These are phyloP conservation scores for Tetramorium alpestre DNA, from an alignment of 1,140 invertebrate genomes.

Conservation along the genomic window DNA sequence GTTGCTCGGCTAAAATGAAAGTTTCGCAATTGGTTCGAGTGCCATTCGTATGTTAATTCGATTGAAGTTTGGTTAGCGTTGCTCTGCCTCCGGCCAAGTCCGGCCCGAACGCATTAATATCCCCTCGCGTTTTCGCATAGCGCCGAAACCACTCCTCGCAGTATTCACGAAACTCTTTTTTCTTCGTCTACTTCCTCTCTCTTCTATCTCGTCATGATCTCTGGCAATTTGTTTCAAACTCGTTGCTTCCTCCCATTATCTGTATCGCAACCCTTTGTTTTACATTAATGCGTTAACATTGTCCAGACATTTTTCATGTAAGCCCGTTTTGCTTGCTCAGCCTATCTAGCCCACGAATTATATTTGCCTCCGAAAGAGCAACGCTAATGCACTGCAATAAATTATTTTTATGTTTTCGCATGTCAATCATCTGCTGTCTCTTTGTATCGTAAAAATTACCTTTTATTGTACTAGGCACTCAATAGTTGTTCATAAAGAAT, in stretches of 20 bases:
- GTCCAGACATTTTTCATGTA: conserved; percentile 12
- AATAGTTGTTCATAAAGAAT: background rate
- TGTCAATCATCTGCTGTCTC: background rate
- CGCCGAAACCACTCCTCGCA: background rate
- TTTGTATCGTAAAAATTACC: background rate
- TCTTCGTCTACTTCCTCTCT: background rate
- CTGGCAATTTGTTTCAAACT: conserved; percentile 10
- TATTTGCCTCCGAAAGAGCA: background rate
- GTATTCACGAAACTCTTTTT: background rate
- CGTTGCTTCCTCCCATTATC: background rate
- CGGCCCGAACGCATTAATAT: conserved; percentile 64
- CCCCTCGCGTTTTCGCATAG: background rate
- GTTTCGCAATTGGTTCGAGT: conserved; percentile 67
- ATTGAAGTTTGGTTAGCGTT: conserved; percentile 64
- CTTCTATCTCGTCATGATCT: conserved; percentile 8
- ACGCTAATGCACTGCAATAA: background rate
- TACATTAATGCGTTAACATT: conserved; percentile 13
- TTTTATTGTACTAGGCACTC: background rate
- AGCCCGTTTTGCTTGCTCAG: background rate
- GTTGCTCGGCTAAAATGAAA: conserved; percentile 63
- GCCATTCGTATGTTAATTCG: conserved; percentile 74
- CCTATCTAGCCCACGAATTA: background rate
- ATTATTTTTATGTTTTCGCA: conserved; percentile 25
- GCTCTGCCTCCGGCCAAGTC: conserved; percentile 17
- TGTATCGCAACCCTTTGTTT: background rate